A percentile compares a stretch with the other conserved stretches of the same genome.
phyloP scores from a whole-genome alignment of 2,113 vertebrate species.

The Herpetotheres cachinnans region DNA sequence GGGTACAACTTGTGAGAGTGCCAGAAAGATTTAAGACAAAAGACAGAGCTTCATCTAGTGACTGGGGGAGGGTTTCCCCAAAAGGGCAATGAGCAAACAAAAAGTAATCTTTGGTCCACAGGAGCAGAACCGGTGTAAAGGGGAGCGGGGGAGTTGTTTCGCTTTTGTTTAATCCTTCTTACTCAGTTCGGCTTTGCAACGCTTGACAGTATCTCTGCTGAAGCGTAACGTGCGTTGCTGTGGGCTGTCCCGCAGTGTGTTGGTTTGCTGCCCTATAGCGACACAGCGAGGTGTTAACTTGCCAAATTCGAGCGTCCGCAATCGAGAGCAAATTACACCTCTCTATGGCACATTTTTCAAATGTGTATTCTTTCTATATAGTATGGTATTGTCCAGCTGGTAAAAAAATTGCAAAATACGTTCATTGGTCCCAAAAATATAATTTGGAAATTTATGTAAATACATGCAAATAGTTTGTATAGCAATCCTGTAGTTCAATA shows the following conservation, averaged over 20 bases:
- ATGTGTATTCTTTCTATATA: neutral
- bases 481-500: neutral
- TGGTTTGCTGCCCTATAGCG: neutral
- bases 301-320: neutral
- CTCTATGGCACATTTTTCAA: neutral
- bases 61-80: neutral
- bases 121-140: neutral
- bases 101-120: neutral
- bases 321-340: neutral
- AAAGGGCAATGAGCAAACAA: neutral
- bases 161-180: neutral
- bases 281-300: neutral
- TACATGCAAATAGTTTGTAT: neutral
- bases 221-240: fast-evolving
- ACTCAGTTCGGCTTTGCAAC: neutral
- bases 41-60: neutral
- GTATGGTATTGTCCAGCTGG: neutral
- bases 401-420: neutral
- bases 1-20: neutral
- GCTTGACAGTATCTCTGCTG: too few relatives aligned
- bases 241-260: neutral
- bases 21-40: neutral
- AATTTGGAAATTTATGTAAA: neutral
- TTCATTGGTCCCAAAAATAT: neutral
- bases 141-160: neutral